These are phyloP conservation scores for Paragorgia papillata DNA, from an alignment of 92 coral and sea anemone genomes.

Conservation along the genomic window DNA sequence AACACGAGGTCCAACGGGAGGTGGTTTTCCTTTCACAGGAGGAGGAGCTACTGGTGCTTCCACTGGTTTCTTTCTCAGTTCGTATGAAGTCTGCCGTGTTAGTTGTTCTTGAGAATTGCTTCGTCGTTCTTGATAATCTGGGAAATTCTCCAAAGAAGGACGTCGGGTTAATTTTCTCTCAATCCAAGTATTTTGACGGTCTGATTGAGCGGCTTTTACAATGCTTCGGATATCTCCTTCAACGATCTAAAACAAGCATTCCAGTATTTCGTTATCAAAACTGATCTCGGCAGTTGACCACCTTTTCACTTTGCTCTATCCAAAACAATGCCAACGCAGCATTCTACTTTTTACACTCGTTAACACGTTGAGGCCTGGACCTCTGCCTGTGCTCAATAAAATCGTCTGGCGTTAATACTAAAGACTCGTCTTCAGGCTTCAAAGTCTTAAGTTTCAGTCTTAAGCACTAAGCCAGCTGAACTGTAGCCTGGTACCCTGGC, in stretches of 20 bases:
- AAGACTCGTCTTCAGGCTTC: no score
- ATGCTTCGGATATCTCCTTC: conserved; percentile 10
- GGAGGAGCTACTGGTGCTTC: conserved; percentile 33
- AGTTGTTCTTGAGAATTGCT: not conserved
- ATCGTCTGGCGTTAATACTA: no score
- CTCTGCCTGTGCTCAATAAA: no score
- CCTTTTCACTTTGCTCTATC: no score
- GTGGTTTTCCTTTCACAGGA: conserved; percentile 52
- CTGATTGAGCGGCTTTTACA: conserved; percentile 36
- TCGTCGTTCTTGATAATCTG: not conserved
- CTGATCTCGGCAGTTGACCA: no score
- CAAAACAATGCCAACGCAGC: no score
- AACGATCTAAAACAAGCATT: not conserved
- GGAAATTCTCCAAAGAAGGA: conserved; percentile 18
- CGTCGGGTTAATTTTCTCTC: conserved; percentile 33
- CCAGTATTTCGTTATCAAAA: no score
- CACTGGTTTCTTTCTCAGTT: conserved; percentile 42
- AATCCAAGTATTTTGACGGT: conserved; percentile 40
- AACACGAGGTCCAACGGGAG: conserved; percentile 11
- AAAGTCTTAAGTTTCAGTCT: no score
- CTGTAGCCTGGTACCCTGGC: no score
- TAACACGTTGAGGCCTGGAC: no score
- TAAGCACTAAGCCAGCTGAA: no score
- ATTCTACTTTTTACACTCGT: no score
- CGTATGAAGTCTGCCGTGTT: conserved; percentile 1